Conservation (phyloP, 2,113 vertebrate genomes). For the Aphelocoma coerulescens region DNA sequence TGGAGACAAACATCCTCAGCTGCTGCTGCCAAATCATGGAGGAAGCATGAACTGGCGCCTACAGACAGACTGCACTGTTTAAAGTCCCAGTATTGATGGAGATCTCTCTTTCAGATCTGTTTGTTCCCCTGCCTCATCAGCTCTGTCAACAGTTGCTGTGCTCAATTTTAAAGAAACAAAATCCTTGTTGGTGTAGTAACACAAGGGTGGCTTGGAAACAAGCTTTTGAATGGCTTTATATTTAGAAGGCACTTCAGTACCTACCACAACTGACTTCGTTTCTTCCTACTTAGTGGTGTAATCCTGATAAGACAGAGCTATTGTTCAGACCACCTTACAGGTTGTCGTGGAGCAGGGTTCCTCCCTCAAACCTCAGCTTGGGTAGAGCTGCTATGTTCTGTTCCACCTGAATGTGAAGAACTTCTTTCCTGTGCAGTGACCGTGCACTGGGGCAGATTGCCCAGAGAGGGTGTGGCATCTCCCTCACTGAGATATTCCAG, state of each 20-base stretch:
- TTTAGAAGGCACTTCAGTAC: not conserved
- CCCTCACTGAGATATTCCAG: not conserved
- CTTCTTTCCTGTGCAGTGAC: not conserved
- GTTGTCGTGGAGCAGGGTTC: accelerated
- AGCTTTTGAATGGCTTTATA: not conserved
- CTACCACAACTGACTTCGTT: not conserved
- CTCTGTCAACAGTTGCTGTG: not conserved
- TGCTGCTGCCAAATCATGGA: not conserved
- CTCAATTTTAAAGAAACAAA: not conserved
- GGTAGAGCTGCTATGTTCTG: not conserved
- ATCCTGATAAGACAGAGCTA: not conserved
- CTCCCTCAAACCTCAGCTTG: not conserved
- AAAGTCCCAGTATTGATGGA: not conserved
- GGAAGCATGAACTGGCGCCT: not conserved
- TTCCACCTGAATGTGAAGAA: not conserved
- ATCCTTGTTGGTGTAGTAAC: not conserved
- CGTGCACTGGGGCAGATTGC: not conserved
- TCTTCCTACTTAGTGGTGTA: not conserved
- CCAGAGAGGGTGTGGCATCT: not conserved
- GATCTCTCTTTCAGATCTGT: not conserved
- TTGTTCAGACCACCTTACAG: not conserved
- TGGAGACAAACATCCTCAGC: not conserved
- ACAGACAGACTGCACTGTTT: not conserved
- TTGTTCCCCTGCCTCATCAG: not conserved
- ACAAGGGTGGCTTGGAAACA: not conserved